Base-by-base conservation (phyloP, 2,888 invertebrate genomes). In the Escarpia spicata region DNA sequence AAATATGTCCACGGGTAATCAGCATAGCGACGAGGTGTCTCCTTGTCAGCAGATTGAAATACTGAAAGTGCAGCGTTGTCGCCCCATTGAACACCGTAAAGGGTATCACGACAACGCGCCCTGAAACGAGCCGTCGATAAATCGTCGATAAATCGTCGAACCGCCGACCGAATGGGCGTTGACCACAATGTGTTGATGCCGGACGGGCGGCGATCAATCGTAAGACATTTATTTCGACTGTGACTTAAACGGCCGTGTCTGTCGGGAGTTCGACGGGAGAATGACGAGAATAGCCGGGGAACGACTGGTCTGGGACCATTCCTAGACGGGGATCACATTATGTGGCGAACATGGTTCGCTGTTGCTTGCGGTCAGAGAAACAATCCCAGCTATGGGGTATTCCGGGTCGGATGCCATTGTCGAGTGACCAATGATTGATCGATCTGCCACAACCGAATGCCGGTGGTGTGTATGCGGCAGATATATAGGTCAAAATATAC, bases 81-180 rank as follows among this genome's bases (percentile, higher is more conserved):
- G 75, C 19, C 75, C 75, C 75, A 75, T 75, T 75, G 75, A 75
- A n/a, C 75, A 26, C 75, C 3, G 75, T 75, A 75, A 75, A 75
- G 19, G 75, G 75, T 26, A 6, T 26, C 19, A 75, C 75, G n/a
- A 75, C 19, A 75, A 26, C 75, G 75, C 75, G 26, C 15, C 26
- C 75, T 26, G 26, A n/a, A 75, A 75, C n/a, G 75, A 75, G 15
- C 19, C n/a, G 75, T 75, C 75, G 19, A 75, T 75, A 75, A 75
- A 75, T 75, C 75, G 75, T 75, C 75, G 75, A 75, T 75, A 75
- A 75, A 75, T 75, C 75, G 75, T 75, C 75, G 75, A 75, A 75
- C 19, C 75, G 75, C 75, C 75, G 75, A 75, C 75, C 75, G 75
- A 75, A 75, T 75, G 75, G 75, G 75, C 75, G 75, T n/a, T 75